These are phyloP conservation scores for Actinernus sp. DNA, from an alignment of 92 coral and sea anemone species.

Conservation along the genomic window DNA sequence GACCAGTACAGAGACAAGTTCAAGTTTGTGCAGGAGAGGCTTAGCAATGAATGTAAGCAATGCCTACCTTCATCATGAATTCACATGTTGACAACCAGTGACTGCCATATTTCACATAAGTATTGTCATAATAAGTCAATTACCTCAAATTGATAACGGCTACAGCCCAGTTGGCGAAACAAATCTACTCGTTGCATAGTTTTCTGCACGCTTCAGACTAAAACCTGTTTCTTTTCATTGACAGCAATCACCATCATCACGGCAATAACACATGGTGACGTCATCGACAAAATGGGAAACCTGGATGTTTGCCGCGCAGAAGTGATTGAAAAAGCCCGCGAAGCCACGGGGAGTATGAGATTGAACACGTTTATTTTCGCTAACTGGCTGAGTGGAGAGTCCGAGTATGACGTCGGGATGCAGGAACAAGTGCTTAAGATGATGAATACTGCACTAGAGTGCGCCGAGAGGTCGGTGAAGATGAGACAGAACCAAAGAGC, in stretches of 20 bases:
- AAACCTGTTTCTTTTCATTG: no score
- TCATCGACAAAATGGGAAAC: neutral
- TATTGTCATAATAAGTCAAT: no score
- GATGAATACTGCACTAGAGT: constrained; percentile 45
- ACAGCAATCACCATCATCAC: constrained; percentile 57
- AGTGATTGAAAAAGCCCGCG: constrained; percentile 34
- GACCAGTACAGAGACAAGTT: constrained; percentile 62
- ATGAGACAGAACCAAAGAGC: constrained; percentile 38
- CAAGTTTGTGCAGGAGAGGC: constrained; percentile 61
- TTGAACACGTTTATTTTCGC: constrained; percentile 32
- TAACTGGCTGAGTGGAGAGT: constrained; percentile 52
- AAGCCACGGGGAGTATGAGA: constrained; percentile 45
- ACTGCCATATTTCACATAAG: no score
- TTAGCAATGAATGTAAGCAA: constrained; percentile 58
- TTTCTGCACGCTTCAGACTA: neutral
- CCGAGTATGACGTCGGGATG: constrained; percentile 37
- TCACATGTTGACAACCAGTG: no score
- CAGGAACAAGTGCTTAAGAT: constrained; percentile 28
- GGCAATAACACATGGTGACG: constrained; percentile 42
- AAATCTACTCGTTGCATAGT: no score
- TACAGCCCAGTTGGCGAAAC: no score
- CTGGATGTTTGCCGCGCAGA: constrained; percentile 7
- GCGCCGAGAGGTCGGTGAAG: constrained; percentile 57
- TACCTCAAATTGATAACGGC: no score
- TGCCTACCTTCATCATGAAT: no score